Percentiles rank a stretch among this genome's conserved stretches.
Evolutionary conservation across 2,888 invertebrate species (phyloP).

Genomic region (Antitype chi): DNA sequence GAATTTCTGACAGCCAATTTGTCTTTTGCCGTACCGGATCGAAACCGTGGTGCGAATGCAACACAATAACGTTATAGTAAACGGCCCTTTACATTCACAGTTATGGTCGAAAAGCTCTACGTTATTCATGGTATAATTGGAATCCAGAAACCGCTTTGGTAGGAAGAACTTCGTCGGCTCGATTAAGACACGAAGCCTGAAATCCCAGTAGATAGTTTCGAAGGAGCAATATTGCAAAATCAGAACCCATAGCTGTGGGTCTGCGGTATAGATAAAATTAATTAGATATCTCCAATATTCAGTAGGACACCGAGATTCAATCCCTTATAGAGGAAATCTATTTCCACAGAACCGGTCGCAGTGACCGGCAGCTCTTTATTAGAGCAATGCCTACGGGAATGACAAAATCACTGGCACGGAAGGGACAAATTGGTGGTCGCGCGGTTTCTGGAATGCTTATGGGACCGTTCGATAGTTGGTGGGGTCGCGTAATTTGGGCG

Average conservation of each 20-base stretch:
- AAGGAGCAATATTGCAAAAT: slow-evolving; percentile 67
- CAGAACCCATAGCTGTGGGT: slow-evolving; percentile 59
- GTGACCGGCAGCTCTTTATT: slow-evolving; percentile 73
- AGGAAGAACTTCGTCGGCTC: slow-evolving; percentile 39
- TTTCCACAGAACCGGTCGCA: slow-evolving; percentile 71
- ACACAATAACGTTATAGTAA: slow-evolving; percentile 67
- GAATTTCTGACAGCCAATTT: slow-evolving; percentile 77
- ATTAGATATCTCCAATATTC: slow-evolving; percentile 72
- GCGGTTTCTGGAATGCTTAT: slow-evolving; percentile 80
- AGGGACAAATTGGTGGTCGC: slow-evolving; percentile 85
- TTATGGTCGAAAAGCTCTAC: slow-evolving; percentile 37
- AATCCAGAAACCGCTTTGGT: slow-evolving; percentile 28
- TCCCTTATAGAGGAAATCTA: slow-evolving; percentile 73
- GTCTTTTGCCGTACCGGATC: slow-evolving; percentile 68
- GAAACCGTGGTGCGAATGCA: slow-evolving; percentile 62
- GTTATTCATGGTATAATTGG: slow-evolving; percentile 51
- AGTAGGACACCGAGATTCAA: slow-evolving; percentile 66
- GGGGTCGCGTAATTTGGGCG: slow-evolving; percentile 80
- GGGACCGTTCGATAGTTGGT: slow-evolving; percentile 77
- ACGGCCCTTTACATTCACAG: slow-evolving; percentile 47
- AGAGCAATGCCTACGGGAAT: slow-evolving; percentile 75
- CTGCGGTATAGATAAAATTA: slow-evolving; percentile 68
- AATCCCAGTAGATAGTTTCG: slow-evolving; percentile 61
- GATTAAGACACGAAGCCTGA: slow-evolving; percentile 61
- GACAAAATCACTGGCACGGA: slow-evolving; percentile 82